A percentile compares a stretch with the other conserved stretches of the same genome.
Conservation (phyloP, 2,113 vertebrate species). For the Heptranchias perlo region DNA sequence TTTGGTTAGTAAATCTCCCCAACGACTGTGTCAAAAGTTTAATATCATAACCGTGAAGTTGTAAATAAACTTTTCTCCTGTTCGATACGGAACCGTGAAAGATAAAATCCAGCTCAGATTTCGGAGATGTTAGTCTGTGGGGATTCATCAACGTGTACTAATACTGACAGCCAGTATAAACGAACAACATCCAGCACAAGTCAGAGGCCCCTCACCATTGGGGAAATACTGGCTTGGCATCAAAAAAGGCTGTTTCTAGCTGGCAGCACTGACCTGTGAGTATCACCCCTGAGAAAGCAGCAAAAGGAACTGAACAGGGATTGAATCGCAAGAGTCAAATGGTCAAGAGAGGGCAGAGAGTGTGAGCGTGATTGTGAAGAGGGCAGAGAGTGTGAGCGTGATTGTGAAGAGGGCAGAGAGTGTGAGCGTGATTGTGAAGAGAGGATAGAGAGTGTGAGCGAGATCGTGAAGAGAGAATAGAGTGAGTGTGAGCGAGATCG, state of each 20-base stretch:
- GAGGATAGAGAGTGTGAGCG: too few species aligned
- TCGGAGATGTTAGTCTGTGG: neutral
- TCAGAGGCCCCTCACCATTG: neutral
- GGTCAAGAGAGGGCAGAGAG: neutral
- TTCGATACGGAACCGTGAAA: neutral
- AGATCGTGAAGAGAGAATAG: too few species aligned
- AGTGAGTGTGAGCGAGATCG: too few species aligned
- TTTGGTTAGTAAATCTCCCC: neutral
- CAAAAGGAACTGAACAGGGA: neutral
- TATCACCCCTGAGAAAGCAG: neutral
- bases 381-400: too few species aligned
- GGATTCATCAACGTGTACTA: neutral
- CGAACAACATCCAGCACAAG: neutral
- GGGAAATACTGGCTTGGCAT: neutral
- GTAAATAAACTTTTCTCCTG: constrained; percentile 27
- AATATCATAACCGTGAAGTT: neutral
- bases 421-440: too few species aligned
- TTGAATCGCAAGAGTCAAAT: neutral
- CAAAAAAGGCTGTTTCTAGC: neutral
- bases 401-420: too few species aligned
- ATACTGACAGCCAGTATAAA: neutral
- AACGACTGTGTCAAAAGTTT: constrained; percentile 6
- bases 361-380: neutral
- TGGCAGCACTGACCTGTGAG: neutral
- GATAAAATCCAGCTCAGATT: constrained; percentile 5